A percentile compares a stretch with the other conserved stretches of the same genome.
Conservation (phyloP, 1,140 invertebrate species). For the Steinernema khuongi region DNA sequence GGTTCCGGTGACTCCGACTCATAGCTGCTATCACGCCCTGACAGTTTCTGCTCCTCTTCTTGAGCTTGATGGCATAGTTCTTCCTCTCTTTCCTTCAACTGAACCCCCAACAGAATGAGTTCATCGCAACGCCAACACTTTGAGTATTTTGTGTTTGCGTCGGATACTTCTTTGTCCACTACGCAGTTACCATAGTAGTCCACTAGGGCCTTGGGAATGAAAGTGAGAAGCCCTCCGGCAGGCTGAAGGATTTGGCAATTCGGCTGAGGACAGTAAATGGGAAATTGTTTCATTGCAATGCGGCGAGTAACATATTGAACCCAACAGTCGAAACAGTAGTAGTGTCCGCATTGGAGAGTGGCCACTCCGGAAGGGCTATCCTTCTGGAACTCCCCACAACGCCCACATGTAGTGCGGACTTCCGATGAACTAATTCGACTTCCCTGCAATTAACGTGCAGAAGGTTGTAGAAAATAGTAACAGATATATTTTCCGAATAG, state of each 20-base stretch:
- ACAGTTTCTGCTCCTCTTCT: neutral
- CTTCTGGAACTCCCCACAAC: neutral
- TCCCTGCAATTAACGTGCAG: neutral
- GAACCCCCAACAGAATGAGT: neutral
- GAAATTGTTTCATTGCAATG: neutral
- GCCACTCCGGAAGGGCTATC: neutral
- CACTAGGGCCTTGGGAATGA: neutral
- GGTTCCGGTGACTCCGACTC: constrained; percentile 2
- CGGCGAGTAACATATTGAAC: neutral
- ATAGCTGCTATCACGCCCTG: neutral
- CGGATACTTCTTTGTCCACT: neutral
- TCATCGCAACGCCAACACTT: constrained; percentile 10
- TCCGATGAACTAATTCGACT: neutral
- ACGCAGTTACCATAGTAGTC: neutral
- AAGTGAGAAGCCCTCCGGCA: neutral
- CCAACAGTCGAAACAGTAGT: constrained; percentile 1
- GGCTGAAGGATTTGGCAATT: constrained; percentile 2
- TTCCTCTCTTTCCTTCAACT: neutral
- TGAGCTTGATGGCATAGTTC: neutral
- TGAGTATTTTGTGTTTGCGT: neutral
- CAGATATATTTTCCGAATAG: no score
- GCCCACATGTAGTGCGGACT: neutral
- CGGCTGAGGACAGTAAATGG: neutral
- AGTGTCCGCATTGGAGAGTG: constrained; percentile 9
- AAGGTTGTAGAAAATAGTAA: no score